Base-by-base conservation (phyloP, 2,113 vertebrate species). In the Mirounga angustirostris region DNA sequence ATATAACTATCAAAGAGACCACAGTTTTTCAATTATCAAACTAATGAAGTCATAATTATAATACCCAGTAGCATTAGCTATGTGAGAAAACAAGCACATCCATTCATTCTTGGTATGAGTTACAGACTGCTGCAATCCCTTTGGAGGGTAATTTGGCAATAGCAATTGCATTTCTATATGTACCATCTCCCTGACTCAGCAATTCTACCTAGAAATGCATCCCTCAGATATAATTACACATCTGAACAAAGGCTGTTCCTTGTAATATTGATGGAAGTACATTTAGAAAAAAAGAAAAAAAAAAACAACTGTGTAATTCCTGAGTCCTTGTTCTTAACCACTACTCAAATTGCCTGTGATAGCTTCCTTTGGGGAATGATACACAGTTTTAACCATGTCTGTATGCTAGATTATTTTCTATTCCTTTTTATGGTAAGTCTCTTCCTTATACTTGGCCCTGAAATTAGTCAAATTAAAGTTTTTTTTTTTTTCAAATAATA, bases 391-490 rank as follows among this genome's bases (percentile, higher is more conserved):
- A 71, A 71, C 2, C 12, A 89, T 67, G n/a, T 85, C 13, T 59
- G 33, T 56, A 87, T 43, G 14, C 5, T 58, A 4, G 21, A 61
- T 65, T 93, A 54, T 26, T 79, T 59, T 87, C 52, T 54, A 59
- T 92, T 65, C 7, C 24, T 43, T 88, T 84, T 4, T 46, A 80
- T 61, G 3, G 2, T 4, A 76, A 30, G 14, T 91, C 33, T 89
- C 3, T 80, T 89, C 30, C 18, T 84, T 83, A 83, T 1, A 1
- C 2, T 19, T 36, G 40, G 18, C 19, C 14, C 7, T 92, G 22
- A 78, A 97, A 92, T 91, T 54, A 95, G 9, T 7, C 79, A 28
- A 92, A 82, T 80, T 82, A 86, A 89, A 92, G n/a, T 67, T 50
- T 78, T 30, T 43, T 43, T 43, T 43, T 43, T 43, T 40, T 40